Conservation (phyloP, 2,888 invertebrate genomes). For the Hydroisotoma schaefferi region DNA sequence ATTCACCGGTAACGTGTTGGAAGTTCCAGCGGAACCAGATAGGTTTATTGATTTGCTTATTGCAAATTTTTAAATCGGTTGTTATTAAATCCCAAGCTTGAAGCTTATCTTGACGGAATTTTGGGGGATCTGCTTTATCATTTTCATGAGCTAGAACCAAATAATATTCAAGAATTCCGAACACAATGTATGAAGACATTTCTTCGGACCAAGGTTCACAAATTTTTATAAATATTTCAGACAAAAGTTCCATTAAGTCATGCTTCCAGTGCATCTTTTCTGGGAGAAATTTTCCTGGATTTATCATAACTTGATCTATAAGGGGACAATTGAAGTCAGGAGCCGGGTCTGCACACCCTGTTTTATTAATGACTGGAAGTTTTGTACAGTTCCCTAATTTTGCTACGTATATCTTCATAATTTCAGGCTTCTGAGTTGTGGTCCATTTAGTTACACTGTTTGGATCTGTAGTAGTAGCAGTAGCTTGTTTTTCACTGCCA, state of each 20-base stretch:
- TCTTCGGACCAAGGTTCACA: conserved; percentile 18
- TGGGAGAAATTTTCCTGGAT: background rate
- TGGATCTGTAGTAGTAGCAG: background rate
- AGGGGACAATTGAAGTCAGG: background rate
- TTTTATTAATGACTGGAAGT: background rate
- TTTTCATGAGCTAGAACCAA: conserved; percentile 1
- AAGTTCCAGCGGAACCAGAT: conserved; percentile 1
- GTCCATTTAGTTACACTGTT: background rate
- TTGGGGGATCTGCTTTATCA: background rate
- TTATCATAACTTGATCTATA: background rate
- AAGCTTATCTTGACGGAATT: background rate
- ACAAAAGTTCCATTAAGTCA: conserved; percentile 14
- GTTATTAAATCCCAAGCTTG: background rate
- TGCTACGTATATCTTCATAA: background rate
- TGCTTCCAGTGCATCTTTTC: conserved; percentile 15
- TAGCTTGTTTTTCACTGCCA: too few species aligned
- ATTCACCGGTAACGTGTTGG: background rate
- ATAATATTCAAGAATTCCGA: conserved; percentile 7
- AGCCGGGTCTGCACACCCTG: background rate
- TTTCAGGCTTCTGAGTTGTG: background rate
- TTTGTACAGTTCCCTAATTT: background rate
- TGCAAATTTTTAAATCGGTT: background rate
- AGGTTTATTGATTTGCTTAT: background rate
- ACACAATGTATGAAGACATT: conserved; percentile 14
- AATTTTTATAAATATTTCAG: conserved; percentile 12